Conservation (phyloP, 2,113 vertebrate genomes). For the Penelope pileata region DNA sequence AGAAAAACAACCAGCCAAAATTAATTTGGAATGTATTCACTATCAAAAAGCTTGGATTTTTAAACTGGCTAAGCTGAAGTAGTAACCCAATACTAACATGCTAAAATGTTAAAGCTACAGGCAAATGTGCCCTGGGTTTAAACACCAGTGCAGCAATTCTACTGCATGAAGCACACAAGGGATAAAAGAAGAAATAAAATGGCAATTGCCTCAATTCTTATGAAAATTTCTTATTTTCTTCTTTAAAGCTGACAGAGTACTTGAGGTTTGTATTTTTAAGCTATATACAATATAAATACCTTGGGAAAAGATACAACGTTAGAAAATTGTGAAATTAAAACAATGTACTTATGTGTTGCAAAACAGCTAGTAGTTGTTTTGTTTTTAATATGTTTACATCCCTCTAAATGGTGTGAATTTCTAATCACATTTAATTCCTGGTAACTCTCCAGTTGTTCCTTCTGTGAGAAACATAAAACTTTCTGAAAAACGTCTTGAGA, state of each 20-base stretch:
- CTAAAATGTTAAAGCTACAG: background rate
- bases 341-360: background rate
- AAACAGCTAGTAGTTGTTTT: background rate
- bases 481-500: background rate
- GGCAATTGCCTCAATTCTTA: background rate
- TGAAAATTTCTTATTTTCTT: background rate
- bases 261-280: background rate
- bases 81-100: background rate
- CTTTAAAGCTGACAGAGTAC: background rate
- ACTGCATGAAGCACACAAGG: background rate
- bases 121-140: background rate
- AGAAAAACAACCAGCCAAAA: background rate
- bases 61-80: background rate
- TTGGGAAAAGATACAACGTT: background rate
- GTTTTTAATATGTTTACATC: background rate
- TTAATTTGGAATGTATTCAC: background rate
- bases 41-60: background rate
- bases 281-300: background rate
- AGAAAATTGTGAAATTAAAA: background rate
- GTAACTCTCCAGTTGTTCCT: background rate
- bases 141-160: background rate
- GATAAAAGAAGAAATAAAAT: background rate
- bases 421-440: background rate
- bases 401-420: background rate
- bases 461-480: background rate